A percentile compares a stretch with the other conserved stretches of the same genome.
Evolutionary conservation across 2,888 invertebrate species (phyloP).

Genomic region (Ichneumon xanthorius): DNA sequence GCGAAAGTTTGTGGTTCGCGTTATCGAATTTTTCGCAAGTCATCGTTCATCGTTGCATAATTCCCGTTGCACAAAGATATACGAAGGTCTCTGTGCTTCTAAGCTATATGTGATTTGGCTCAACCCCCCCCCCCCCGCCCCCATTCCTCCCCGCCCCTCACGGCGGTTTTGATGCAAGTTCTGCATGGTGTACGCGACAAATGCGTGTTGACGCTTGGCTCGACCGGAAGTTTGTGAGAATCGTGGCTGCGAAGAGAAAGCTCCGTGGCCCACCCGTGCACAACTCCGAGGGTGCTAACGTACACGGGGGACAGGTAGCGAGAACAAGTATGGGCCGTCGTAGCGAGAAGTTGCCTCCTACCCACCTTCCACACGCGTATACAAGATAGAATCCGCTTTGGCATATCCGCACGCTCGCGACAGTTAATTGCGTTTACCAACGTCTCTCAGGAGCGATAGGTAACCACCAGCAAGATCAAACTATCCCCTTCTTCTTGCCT

Average conservation of each 20-base stretch:
- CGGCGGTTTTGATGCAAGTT: slow-evolving; percentile 15
- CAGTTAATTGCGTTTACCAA: slow-evolving; percentile 72
- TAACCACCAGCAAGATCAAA: slow-evolving; percentile 62
- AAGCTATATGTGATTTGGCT: background rate
- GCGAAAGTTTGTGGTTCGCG: background rate
- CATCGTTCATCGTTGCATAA: background rate
- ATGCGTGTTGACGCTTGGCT: slow-evolving; percentile 58
- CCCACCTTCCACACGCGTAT: slow-evolving; percentile 53
- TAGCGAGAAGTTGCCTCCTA: slow-evolving; percentile 44
- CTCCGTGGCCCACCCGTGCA: slow-evolving; percentile 36
- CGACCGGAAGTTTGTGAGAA: slow-evolving; percentile 61
- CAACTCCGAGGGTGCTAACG: slow-evolving; percentile 41
- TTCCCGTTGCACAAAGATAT: background rate
- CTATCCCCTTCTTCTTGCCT: slow-evolving; percentile 8
- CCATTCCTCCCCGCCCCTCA: background rate
- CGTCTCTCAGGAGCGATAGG: slow-evolving; percentile 67
- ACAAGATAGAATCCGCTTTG: slow-evolving; percentile 60
- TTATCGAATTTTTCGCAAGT: background rate
- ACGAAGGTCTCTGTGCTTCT: background rate
- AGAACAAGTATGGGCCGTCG: slow-evolving; percentile 40
- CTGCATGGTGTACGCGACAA: slow-evolving; percentile 51
- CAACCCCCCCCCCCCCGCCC: background rate
- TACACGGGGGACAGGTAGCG: slow-evolving; percentile 35
- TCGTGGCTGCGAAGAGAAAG: slow-evolving; percentile 51
- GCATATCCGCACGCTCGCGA: slow-evolving; percentile 67